Evolutionary conservation across 2,797 vertebrate species (phyloP).

Genomic region (Nasua narica): DNA sequence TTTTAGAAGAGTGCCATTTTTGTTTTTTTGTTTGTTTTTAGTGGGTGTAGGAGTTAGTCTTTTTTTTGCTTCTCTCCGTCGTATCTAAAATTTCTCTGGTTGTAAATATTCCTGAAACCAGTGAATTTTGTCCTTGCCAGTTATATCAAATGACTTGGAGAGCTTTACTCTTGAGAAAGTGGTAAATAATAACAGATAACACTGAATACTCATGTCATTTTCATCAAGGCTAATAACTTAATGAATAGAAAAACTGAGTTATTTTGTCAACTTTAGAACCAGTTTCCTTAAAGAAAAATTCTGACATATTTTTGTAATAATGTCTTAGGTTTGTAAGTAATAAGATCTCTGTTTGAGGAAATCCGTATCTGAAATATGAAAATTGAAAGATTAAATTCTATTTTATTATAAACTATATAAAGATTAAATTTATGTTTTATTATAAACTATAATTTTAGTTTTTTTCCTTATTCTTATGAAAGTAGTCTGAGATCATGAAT

Average conservation of each 20-base stretch:
- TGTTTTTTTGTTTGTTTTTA: not conserved
- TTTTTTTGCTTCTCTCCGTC: not conserved
- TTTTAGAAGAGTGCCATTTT: not conserved
- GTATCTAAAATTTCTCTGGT: not conserved
- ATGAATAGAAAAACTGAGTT: not conserved
- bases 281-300: slow-evolving; percentile 25
- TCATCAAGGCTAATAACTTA: not conserved
- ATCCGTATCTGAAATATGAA: not conserved
- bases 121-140: not conserved
- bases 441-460: not conserved
- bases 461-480: not conserved
- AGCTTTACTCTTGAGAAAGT: not conserved
- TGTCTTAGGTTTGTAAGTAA: not conserved
- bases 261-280: slow-evolving; percentile 11
- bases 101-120: not conserved
- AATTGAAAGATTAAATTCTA: not conserved
- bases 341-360: slow-evolving; percentile 26
- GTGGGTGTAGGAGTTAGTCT: not conserved
- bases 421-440: not conserved
- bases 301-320: not conserved
- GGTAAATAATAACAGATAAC: not conserved
- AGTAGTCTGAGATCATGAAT: slow-evolving; percentile 2
- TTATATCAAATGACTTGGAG: not conserved
- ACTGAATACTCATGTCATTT: not conserved
- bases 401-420: too few relatives aligned